Conservation (phyloP, 2,113 vertebrate genomes). For the Pteronura brasiliensis region DNA sequence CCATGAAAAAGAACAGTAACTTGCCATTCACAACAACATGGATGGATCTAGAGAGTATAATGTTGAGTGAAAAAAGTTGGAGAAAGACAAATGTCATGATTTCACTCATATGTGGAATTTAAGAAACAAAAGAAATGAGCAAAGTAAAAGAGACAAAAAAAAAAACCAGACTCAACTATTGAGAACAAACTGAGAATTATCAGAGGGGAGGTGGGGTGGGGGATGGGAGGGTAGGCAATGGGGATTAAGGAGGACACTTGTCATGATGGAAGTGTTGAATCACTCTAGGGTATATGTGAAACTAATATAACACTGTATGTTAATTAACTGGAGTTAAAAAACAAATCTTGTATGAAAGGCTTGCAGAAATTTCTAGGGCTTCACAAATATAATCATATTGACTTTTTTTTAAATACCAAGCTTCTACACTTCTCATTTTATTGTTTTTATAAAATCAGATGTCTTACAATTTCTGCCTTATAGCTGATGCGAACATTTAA, state of each 20-base stretch:
- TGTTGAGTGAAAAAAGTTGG: not conserved
- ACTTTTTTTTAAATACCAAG: not conserved
- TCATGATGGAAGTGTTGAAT: not conserved
- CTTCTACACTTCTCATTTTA: not conserved
- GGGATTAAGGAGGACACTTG: not conserved
- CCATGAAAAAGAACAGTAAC: not conserved
- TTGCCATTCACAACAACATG: not conserved
- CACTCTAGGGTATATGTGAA: not conserved
- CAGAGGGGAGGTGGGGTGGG: not conserved
- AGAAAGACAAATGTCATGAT: not conserved
- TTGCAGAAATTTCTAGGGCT: not conserved
- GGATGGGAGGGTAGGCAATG: not conserved
- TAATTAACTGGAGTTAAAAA: not conserved
- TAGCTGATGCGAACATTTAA: not conserved
- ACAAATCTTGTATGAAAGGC: not conserved
- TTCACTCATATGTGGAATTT: not conserved
- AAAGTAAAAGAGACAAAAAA: not conserved
- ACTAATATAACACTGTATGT: not conserved
- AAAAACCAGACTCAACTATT: not conserved
- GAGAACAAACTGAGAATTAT: not conserved
- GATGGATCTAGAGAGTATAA: not conserved
- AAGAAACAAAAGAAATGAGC: not conserved
- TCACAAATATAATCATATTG: not conserved
- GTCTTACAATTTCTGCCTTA: not conserved
- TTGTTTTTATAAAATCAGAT: not conserved